Conservation (phyloP, 1,140 invertebrate species). For the Oedothorax gibbosus region DNA sequence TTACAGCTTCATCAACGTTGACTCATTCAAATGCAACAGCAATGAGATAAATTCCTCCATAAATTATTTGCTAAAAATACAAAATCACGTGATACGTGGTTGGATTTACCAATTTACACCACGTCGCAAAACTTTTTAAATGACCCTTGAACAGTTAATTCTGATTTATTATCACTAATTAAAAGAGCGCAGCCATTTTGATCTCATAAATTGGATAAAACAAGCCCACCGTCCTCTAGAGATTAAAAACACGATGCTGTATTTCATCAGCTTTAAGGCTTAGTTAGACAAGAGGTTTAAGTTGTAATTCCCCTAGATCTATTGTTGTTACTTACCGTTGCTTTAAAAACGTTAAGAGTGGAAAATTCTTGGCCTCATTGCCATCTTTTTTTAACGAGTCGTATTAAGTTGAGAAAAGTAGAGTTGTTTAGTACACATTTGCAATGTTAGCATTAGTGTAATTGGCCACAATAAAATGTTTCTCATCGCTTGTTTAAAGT, state of each 20-base stretch:
- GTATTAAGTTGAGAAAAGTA: too few relatives aligned
- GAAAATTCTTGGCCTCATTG: not conserved
- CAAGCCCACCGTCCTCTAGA: not conserved
- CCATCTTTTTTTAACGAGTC: too few relatives aligned
- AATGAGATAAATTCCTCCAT: too few relatives aligned
- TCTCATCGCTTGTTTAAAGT: too few relatives aligned
- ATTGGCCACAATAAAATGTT: too few relatives aligned
- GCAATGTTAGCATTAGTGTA: too few relatives aligned
- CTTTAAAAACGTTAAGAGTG: not conserved
- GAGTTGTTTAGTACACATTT: too few relatives aligned
- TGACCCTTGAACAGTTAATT: slow-evolving; percentile 1
- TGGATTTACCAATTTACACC: not conserved
- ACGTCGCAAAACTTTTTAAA: not conserved
- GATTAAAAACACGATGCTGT: slow-evolving; percentile 36
- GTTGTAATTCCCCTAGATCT: not conserved
- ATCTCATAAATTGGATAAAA: not conserved
- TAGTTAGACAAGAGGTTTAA: slow-evolving; percentile 16
- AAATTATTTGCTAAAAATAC: not conserved
- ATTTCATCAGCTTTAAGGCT: slow-evolving; percentile 44
- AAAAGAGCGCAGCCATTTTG: slow-evolving; percentile 16
- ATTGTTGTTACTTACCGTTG: slow-evolving; percentile 17
- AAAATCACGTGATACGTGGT: not conserved
- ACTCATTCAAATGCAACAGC: too few relatives aligned
- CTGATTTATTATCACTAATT: slow-evolving; percentile 44
- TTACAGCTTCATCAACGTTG: too few relatives aligned